Evolutionary conservation across 2,113 vertebrate species (phyloP).

Genomic region (Pipra filicauda): DNA sequence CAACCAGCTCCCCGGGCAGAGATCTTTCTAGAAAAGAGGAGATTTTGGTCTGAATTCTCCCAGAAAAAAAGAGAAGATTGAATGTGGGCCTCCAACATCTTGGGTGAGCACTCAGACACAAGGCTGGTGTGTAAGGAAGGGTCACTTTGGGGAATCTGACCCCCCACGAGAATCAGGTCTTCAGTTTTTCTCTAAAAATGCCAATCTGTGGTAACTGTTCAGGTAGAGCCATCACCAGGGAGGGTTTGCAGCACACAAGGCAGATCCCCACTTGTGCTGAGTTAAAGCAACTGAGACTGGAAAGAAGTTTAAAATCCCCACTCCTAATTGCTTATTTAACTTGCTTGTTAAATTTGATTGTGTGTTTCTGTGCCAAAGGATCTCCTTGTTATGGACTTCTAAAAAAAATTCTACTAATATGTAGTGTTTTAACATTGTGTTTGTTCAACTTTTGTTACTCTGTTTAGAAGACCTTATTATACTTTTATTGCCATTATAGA

Average conservation of each 20-base stretch:
- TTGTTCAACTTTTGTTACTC: slow-evolving; percentile 47
- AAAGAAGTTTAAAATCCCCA: slow-evolving; percentile 48
- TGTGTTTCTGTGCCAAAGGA: slow-evolving; percentile 62
- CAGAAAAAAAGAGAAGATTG: neutral
- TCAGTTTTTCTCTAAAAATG: neutral
- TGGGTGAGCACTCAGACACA: neutral
- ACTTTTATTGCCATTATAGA: slow-evolving; percentile 49
- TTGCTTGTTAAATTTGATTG: slow-evolving; percentile 64
- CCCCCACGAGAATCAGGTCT: neutral
- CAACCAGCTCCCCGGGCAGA: neutral
- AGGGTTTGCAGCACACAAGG: neutral
- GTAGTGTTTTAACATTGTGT: slow-evolving; percentile 38
- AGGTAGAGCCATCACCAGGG: neutral
- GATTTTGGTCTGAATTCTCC: neutral
- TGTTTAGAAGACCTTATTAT: slow-evolving; percentile 62
- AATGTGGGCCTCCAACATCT: neutral
- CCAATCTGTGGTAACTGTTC: neutral
- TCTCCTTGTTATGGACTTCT: slow-evolving; percentile 65
- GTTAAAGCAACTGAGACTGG: slow-evolving; percentile 33
- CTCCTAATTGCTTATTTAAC: slow-evolving; percentile 71
- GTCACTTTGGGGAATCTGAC: neutral
- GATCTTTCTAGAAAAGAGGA: neutral
- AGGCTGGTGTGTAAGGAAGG: neutral
- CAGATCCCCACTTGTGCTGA: slow-evolving; percentile 5
- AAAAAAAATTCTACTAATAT: slow-evolving; percentile 53